Evolutionary conservation across 2,797 vertebrate genomes (phyloP), one percentile per base, ranked within the genome.

Genomic region (Anolis apletophallus): DNA sequence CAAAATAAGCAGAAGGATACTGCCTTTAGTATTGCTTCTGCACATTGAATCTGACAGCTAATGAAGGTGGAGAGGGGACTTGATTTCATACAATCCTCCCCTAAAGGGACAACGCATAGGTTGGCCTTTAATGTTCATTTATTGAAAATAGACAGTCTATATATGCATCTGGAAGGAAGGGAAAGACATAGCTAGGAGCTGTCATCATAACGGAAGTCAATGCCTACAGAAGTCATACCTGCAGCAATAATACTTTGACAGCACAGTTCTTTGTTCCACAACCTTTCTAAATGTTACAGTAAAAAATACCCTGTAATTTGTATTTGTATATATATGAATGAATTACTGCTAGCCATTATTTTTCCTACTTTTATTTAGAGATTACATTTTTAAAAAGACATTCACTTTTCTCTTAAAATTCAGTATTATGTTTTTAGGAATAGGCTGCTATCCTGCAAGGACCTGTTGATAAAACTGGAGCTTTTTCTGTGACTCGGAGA

Each of bases 201-300:
- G 81, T 36, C 76, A 84, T 64, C n/a, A 69, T 57, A 68, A 54
- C 40, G 19, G 10, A 82, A 59, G 32, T 40, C 46, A 46, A 80
- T 34, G 55, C 68, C 34, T 72, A 80, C 54, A 79, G 32, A 80
- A 85, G 32, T 67, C 40, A 79, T 64, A 87, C 81, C 32, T 79
- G 57, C 13, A 87, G 81, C 81, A 87, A 87, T 87, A 87, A 87
- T 78, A 84, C 59, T 87, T 79, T 54, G 75, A 84, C 40, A 84
- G 81, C 69, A 84, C 68, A 87, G 76, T 87, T 23, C 86, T 84
- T 84, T 87, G 81, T 73, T 87, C 76, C 68, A 79, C 40, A 87
- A 57, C 55, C 46, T 83, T 87, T 87, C 75, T 79, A 84, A 74
- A 80, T 54, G 19, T 83, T 83, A 46, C 46, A 68, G 46, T 40